These are phyloP conservation scores for Epirrita christyi DNA, from an alignment of 2,888 invertebrate genomes.

Conservation along the genomic window DNA sequence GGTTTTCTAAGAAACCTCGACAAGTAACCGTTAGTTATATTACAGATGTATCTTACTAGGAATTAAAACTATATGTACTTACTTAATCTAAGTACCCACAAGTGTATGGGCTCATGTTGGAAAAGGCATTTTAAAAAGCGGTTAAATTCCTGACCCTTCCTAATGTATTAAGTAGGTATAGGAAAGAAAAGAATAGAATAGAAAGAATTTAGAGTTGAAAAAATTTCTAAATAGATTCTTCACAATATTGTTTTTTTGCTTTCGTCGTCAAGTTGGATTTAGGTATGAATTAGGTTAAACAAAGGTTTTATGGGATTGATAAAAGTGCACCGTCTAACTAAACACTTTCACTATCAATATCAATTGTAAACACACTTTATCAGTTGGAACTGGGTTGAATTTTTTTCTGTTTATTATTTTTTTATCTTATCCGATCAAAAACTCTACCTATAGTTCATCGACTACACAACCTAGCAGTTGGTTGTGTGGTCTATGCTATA, in stretches of 20 bases:
- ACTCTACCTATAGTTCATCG: no score
- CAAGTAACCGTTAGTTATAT: background rate
- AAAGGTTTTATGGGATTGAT: background rate
- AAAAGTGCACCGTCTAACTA: slow-evolving; percentile 3
- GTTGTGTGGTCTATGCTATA: no score
- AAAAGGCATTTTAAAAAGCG: background rate
- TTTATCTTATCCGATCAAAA: slow-evolving; percentile 19
- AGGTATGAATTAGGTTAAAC: background rate
- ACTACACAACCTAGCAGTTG: no score
- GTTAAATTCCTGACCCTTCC: slow-evolving; percentile 10
- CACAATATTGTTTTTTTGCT: background rate
- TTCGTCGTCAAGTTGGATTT: background rate
- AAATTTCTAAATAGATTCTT: no score
- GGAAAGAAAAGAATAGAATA: no score
- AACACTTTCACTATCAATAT: slow-evolving; percentile 9
- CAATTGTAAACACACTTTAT: slow-evolving; percentile 13
- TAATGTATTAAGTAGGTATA: slow-evolving; percentile 4
- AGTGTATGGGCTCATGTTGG: no score
- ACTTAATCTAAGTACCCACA: background rate
- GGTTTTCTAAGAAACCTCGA: background rate
- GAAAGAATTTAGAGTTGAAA: no score
- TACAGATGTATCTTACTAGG: background rate
- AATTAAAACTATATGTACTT: background rate
- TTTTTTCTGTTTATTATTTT: background rate
- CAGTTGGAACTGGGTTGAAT: slow-evolving; percentile 19